Percentiles rank a stretch among this genome's conserved stretches.
Conservation (phyloP, 2,888 invertebrate species). For the Isotomurus palustris region DNA sequence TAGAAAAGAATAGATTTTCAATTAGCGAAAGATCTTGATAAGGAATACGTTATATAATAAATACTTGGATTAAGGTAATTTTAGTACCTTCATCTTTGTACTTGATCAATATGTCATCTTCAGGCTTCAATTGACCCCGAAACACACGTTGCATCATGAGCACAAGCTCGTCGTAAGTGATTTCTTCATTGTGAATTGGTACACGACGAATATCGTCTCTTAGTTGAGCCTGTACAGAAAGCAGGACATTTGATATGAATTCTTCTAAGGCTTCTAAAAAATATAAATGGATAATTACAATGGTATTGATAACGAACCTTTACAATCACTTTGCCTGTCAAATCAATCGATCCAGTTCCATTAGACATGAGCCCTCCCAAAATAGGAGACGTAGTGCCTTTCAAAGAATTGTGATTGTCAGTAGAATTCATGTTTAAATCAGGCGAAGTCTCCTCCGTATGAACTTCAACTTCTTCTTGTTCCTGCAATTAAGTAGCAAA, state of each 20-base stretch:
- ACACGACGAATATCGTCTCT: conserved; percentile 65
- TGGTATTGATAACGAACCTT: conserved; percentile 19
- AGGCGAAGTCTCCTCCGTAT: no score
- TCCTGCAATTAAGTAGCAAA: no score
- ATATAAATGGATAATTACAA: neutral
- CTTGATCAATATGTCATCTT: conserved; percentile 65
- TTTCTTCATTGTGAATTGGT: conserved; percentile 67
- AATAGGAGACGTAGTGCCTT: no score
- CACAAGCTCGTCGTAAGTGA: conserved; percentile 64
- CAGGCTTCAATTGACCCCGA: conserved; percentile 59
- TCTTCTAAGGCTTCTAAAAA: neutral
- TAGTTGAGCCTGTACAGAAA: conserved; percentile 54
- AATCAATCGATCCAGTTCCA: conserved; percentile 10
- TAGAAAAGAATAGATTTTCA: neutral
- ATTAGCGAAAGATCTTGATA: neutral
- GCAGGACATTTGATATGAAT: neutral
- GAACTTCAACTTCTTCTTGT: no score
- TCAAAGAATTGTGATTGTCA: no score
- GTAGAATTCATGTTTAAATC: no score
- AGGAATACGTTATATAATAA: neutral
- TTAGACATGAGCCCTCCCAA: neutral
- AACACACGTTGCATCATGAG: conserved; percentile 70
- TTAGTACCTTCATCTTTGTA: conserved; percentile 67
- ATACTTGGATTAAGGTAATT: neutral
- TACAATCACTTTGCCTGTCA: conserved; percentile 25